Conservation (phyloP, 1,140 invertebrate species). For the Diorhabda carinulata region DNA sequence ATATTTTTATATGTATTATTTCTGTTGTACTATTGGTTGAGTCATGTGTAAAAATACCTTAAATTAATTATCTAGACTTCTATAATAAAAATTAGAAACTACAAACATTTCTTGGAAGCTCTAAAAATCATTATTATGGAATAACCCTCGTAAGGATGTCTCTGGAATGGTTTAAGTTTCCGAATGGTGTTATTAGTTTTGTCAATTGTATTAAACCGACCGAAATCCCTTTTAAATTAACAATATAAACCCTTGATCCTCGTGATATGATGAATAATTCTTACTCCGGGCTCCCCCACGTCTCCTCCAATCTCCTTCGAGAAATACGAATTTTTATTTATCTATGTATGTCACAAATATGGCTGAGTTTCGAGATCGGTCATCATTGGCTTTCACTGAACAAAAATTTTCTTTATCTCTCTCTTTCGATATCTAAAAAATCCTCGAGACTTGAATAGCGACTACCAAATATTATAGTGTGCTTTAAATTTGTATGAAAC, state of each 20-base stretch:
- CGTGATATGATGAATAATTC: neutral
- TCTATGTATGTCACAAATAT: constrained; percentile 19
- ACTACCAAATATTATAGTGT: constrained; percentile 41
- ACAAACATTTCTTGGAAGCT: too few species aligned
- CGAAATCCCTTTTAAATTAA: neutral
- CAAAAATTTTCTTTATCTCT: constrained; percentile 25
- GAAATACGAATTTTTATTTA: constrained; percentile 21
- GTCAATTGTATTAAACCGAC: too few species aligned
- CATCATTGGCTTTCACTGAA: constrained; percentile 16
- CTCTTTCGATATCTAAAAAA: constrained; percentile 7
- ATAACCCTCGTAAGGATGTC: too few species aligned
- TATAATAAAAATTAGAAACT: too few species aligned
- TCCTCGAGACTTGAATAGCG: constrained; percentile 17
- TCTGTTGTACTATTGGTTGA: too few species aligned
- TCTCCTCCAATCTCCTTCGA: neutral
- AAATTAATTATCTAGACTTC: too few species aligned
- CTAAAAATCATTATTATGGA: too few species aligned
- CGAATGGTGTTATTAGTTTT: too few species aligned
- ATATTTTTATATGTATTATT: too few species aligned
- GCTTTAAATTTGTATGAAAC: constrained; percentile 49
- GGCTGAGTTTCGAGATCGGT: constrained; percentile 16
- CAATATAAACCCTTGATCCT: neutral
- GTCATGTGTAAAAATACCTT: too few species aligned
- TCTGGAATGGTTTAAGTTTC: too few species aligned
- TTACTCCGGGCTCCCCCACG: constrained; percentile 13